Evolutionary conservation across 2,888 invertebrate species (phyloP).

Genomic region (Pimpla rufipes): DNA sequence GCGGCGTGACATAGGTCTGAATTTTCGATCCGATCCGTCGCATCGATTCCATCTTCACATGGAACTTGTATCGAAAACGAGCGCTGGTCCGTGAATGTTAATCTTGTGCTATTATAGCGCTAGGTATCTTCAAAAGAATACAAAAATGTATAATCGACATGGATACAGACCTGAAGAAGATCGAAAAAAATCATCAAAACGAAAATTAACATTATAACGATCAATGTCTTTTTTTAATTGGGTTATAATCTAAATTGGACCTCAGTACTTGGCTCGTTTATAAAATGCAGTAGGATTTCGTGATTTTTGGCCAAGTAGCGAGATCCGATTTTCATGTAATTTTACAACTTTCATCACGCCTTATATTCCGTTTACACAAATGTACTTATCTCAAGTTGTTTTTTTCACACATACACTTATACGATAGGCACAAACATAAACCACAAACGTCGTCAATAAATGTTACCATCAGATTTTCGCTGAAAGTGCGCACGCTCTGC

Average conservation of each 20-base stretch:
- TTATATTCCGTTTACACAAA: too few relatives aligned
- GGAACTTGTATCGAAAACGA: constrained; percentile 43
- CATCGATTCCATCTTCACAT: constrained; percentile 67
- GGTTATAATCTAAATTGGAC: too few relatives aligned
- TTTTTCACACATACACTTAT: too few relatives aligned
- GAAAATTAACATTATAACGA: too few relatives aligned
- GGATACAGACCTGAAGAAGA: background rate
- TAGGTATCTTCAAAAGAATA: background rate
- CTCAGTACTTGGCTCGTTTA: too few relatives aligned
- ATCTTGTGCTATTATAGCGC: constrained; percentile 46
- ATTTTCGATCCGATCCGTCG: constrained; percentile 73
- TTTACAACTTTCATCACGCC: too few relatives aligned
- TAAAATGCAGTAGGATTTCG: too few relatives aligned
- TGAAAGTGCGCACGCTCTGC: background rate
- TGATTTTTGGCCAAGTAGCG: too few relatives aligned
- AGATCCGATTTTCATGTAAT: too few relatives aligned
- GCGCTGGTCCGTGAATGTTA: constrained; percentile 64
- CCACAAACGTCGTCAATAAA: background rate
- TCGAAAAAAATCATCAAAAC: background rate
- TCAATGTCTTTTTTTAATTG: too few relatives aligned
- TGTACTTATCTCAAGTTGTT: too few relatives aligned
- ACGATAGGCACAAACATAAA: background rate
- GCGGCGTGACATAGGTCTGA: constrained; percentile 73
- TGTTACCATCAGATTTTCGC: background rate
- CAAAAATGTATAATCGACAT: constrained; percentile 6